Evolutionary conservation across 2,113 vertebrate genomes (phyloP), one percentile per base, ranked within the genome.

Genomic region (Nesoenas mayeri): DNA sequence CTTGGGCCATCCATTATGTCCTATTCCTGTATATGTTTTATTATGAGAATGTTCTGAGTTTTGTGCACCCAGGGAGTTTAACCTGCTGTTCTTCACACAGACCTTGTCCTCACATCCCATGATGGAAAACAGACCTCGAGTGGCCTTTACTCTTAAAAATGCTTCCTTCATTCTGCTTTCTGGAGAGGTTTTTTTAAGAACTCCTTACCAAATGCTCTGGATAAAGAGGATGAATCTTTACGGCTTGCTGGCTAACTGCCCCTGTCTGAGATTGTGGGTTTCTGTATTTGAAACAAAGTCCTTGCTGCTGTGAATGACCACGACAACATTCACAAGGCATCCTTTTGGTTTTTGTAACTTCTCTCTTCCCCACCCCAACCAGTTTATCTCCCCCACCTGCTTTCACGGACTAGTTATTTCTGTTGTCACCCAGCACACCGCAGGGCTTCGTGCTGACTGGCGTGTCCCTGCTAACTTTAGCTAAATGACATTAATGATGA

Each of bases 401-500:
- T 65, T 34, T 70, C 58, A 56, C 11, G 58, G 57, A 13, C 48
- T 57, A 16, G 38, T 64, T 87, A 53, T 87, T 95, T 86, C 65
- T 94, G 61, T 34, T 84, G 77, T 71, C 38, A 71, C 51, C 38
- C 50, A 74, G 44, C 64, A 78, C 53, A 5, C 57, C 6, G 13
- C 1, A 1, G 28, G 67, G 67, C 56, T 87, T n/a, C 58, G 67
- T 60, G 47, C 75, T 88, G 85, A 15, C 1, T 5, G 62, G 40
- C 22, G 2, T 6, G 22, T 83, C 5, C 4, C 54, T 94, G 79
- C 75, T 85, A 74, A 56, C 51, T 77, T 79, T 66, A 93, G 75
- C 85, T 94, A 89, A 93, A 66, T 73, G 40, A 66, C 85, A 38
- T 42, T 57, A 93, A 28, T 88, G 77, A 93, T 47, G 79, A 77